Evolutionary conservation across 2,113 vertebrate species (phyloP).

Genomic region (Crotalus viridis): DNA sequence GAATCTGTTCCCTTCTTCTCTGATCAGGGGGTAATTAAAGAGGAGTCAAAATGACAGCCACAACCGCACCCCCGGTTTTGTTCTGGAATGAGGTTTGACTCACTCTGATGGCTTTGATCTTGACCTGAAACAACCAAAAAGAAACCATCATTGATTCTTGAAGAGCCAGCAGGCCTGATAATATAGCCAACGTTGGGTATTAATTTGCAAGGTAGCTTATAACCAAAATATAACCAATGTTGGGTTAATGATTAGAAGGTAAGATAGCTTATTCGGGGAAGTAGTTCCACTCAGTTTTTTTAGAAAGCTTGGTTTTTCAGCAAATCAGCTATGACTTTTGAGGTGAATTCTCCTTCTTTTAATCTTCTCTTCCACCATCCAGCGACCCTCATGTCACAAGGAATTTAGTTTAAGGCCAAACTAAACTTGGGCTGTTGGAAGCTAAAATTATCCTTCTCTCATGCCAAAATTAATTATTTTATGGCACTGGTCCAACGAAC

Average conservation of each 20-base stretch:
- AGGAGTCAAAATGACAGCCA: neutral
- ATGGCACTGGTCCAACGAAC: neutral
- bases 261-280: neutral
- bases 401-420: neutral
- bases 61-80: neutral
- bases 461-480: neutral
- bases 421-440: neutral
- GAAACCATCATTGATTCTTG: neutral
- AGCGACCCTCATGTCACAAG: neutral
- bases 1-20: neutral
- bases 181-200: neutral
- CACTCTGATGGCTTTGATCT: neutral
- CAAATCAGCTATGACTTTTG: neutral
- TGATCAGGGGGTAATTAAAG: neutral
- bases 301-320: neutral
- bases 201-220: too few relatives aligned
- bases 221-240: neutral
- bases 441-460: neutral
- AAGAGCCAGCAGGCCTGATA: neutral
- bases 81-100: neutral
- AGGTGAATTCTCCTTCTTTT: neutral
- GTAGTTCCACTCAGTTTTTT: neutral
- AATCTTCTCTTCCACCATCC: neutral
- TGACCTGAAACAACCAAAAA: neutral
- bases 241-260: neutral